These are phyloP conservation scores for Mechanitis mazaeus DNA, from an alignment of 2,888 invertebrate genomes.

Conservation along the genomic window DNA sequence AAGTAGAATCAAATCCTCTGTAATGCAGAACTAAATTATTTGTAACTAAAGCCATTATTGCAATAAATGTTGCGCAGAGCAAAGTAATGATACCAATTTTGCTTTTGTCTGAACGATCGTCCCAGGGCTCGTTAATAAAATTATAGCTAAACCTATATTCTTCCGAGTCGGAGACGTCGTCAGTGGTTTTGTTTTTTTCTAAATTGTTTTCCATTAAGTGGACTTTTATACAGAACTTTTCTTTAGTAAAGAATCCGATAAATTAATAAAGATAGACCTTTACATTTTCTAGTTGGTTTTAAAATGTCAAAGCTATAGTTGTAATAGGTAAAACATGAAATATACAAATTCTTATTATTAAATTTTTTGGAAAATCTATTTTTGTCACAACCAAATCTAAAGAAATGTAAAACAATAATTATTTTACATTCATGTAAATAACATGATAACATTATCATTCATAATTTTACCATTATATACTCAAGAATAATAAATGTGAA, in stretches of 20 bases:
- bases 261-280: not conserved
- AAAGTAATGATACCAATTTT: constrained; percentile 52
- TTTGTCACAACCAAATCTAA: too few species aligned
- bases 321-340: too few species aligned
- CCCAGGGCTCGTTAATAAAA: constrained; percentile 62
- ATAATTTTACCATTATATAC: too few species aligned
- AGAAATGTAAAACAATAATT: too few species aligned
- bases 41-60: constrained; percentile 44
- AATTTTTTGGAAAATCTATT: too few species aligned
- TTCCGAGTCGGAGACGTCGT: constrained; percentile 35
- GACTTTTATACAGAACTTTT: not conserved
- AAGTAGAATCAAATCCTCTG: constrained; percentile 32
- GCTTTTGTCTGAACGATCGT: constrained; percentile 52
- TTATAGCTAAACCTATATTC: constrained; percentile 48
- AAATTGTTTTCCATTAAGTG: constrained; percentile 36
- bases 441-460: too few species aligned
- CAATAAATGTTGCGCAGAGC: constrained; percentile 47
- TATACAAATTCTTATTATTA: too few species aligned
- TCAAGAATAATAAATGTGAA: too few species aligned
- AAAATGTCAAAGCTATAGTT: too few species aligned
- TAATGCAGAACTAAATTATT: constrained; percentile 55
- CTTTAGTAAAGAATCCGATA: not conserved
- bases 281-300: too few species aligned
- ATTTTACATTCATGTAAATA: too few species aligned
- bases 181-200: constrained; percentile 43